Conservation (phyloP, 1,140 invertebrate genomes). For the Grapholita molesta region DNA sequence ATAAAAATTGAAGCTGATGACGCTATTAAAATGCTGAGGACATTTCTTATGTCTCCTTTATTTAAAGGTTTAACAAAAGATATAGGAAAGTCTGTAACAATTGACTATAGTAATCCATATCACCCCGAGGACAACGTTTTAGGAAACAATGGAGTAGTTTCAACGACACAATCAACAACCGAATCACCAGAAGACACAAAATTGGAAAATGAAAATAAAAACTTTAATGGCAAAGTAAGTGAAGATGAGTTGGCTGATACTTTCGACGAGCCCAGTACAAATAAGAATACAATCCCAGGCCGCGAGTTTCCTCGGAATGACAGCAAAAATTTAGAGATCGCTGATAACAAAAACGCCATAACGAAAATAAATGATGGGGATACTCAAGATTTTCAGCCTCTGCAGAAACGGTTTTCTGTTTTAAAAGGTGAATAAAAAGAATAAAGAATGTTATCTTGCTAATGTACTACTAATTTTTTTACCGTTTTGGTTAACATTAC, state of each 20-base stretch:
- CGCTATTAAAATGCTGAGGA: background rate
- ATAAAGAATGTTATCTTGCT: background rate
- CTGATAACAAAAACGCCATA: background rate
- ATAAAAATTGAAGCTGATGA: background rate
- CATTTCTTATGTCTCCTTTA: background rate
- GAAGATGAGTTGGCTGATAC: background rate
- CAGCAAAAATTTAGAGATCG: background rate
- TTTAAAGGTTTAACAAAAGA: background rate
- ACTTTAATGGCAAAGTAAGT: background rate
- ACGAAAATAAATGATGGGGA: background rate
- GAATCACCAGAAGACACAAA: background rate
- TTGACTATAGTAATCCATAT: slow-evolving; percentile 27
- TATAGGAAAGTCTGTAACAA: background rate
- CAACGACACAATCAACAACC: background rate
- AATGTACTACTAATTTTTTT: too few relatives aligned
- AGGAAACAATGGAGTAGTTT: background rate
- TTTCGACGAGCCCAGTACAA: background rate
- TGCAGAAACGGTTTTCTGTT: background rate
- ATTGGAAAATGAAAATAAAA: background rate
- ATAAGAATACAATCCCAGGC: background rate
- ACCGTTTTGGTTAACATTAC: too few relatives aligned
- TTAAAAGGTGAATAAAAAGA: background rate
- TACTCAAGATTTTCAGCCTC: background rate
- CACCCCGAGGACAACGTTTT: slow-evolving; percentile 29
- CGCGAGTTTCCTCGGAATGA: background rate